Evolutionary conservation across 2,888 invertebrate genomes (phyloP), one percentile per base, ranked within the genome.

Genomic region (Tenthredo amoena): DNA sequence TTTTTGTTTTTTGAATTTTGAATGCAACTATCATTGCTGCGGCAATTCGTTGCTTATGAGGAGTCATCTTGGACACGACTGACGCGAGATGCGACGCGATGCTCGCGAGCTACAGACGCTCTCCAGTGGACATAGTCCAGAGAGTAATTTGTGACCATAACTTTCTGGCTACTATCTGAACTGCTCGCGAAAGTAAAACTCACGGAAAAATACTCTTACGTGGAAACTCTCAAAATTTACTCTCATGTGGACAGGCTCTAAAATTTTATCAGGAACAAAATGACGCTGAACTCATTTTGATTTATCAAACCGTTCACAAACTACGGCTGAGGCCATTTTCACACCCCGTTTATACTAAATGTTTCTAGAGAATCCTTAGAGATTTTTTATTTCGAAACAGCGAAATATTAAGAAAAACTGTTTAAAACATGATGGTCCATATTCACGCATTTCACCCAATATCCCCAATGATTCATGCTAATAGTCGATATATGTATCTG

Each of bases 141-240:
- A 84, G 84, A 84, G 65, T 84, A 84, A 84, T 43, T 86, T 40
- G 77, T 77, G 65, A 68, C 68, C 68, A 43, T n/a, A 12, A 34
- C 74, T 85, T 65, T 18, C 76, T 58, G 21, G 62, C 76, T 83
- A 72, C 40, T 74, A 74, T 83, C 47, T 50, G 15, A 74, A 74
- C 83, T 83, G 2, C 83, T 83, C 71, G 34, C 31, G 58, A 86
- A 68, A 86, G 77, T 71, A 1, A 68, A 84, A 84, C 55, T 84
- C 6, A 3, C 71, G 50, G 7, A 18, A 84, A 84, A 84, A 79
- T 81, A 84, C 84, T 81, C 86, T 84, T 26, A 81, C 81, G 58
- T 79, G 71, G 37, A 81, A 72, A 26, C 74, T 84, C 86, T 86
- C 74, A 74, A 43, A 65, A 84, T 76, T 84, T 84, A 86, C 86